These are phyloP conservation scores for Chironomus striatipennis DNA, from an alignment of 1,140 invertebrate species.

Conservation along the genomic window DNA sequence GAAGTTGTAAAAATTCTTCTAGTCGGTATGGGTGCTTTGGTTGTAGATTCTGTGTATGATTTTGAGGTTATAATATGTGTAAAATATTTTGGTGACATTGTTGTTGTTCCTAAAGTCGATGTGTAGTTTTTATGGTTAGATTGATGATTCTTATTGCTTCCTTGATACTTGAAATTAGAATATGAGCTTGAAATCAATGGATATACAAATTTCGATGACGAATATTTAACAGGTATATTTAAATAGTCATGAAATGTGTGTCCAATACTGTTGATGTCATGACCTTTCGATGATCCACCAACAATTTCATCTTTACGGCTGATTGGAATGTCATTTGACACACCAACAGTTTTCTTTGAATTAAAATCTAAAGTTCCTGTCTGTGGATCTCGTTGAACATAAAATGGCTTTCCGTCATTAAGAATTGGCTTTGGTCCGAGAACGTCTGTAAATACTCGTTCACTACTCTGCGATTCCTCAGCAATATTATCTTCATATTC, in stretches of 20 bases:
- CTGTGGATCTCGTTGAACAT: constrained; percentile 56
- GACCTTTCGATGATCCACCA: constrained; percentile 32
- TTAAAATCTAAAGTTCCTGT: constrained; percentile 56
- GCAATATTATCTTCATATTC: constrained; percentile 8
- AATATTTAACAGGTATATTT: constrained; percentile 58
- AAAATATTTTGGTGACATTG: constrained; percentile 35
- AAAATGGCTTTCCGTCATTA: constrained; percentile 61
- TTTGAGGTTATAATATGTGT: constrained; percentile 29
- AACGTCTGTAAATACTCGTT: neutral
- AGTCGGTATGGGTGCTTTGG: neutral
- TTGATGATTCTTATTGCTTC: constrained; percentile 51
- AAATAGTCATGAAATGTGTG: constrained; percentile 60
- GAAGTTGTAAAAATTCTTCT: neutral
- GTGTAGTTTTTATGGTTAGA: constrained; percentile 53
- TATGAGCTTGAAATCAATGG: constrained; percentile 62
- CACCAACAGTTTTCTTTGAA: constrained; percentile 43
- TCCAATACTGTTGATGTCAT: constrained; percentile 36
- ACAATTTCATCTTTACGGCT: constrained; percentile 36
- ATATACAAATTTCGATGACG: constrained; percentile 54
- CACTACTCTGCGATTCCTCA: neutral
- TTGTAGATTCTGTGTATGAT: neutral
- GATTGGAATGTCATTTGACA: constrained; percentile 36
- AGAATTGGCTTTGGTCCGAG: constrained; percentile 43
- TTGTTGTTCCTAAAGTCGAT: constrained; percentile 36
- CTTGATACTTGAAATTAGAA: constrained; percentile 62